Evolutionary conservation across 53 echinoderm and acorn worm species (phyloP).

Genomic region (Zoroaster sp.): DNA sequence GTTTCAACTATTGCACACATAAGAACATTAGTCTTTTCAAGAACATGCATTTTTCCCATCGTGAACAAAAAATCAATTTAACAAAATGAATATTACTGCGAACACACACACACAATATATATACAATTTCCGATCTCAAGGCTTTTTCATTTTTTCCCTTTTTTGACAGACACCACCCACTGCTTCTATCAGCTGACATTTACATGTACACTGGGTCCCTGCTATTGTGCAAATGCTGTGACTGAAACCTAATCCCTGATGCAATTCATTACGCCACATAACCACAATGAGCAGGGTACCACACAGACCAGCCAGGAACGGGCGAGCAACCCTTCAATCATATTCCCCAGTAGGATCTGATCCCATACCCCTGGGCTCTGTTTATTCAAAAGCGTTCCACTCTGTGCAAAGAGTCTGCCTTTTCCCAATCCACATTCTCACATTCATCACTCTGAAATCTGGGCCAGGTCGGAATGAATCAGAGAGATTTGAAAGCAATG

Average conservation of each 20-base stretch:
- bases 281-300: background rate
- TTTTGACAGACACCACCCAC: background rate
- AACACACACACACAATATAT: background rate
- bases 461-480: background rate
- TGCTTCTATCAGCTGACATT: background rate
- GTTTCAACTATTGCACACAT: too few relatives aligned
- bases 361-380: background rate
- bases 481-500: background rate
- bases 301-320: background rate
- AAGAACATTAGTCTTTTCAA: background rate
- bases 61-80: background rate
- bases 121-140: background rate
- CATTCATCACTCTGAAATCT: background rate
- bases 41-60: too few relatives aligned
- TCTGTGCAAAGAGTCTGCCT: background rate
- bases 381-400: background rate
- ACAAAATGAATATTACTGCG: background rate
- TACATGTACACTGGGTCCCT: background rate
- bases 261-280: background rate
- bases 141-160: background rate
- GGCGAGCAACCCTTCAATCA: background rate
- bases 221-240: background rate
- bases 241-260: background rate
- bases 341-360: background rate
- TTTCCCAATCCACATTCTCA: background rate